These are phyloP conservation scores for Python bivittatus DNA, from an alignment of 2,113 vertebrate genomes.

Conservation along the genomic window DNA sequence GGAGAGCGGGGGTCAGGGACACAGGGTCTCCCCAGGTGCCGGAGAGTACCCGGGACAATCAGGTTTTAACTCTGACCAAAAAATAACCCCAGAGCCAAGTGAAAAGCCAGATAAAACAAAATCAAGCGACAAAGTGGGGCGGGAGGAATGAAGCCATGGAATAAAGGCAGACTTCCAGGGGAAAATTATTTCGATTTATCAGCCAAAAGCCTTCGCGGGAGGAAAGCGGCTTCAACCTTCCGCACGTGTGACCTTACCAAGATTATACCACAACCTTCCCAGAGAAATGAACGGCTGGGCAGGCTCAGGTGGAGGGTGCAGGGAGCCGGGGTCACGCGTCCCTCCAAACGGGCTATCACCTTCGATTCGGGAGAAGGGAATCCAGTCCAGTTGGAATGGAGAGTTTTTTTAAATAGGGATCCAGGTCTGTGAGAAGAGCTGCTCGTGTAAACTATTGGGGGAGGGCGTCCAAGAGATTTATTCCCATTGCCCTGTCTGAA, in stretches of 20 bases:
- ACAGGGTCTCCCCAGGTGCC: not conserved
- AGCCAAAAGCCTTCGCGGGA: not conserved
- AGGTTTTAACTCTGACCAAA: not conserved
- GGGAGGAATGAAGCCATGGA: not conserved
- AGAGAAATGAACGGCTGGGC: not conserved
- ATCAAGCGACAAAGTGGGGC: not conserved
- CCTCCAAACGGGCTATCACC: not conserved
- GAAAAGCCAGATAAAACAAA: not conserved
- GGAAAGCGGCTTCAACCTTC: not conserved
- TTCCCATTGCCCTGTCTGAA: not conserved
- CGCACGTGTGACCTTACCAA: not conserved
- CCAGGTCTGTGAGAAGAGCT: not conserved
- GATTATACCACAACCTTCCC: not conserved
- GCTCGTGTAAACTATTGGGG: not conserved
- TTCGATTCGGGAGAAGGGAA: not conserved
- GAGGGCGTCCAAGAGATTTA: not conserved
- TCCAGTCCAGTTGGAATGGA: not conserved
- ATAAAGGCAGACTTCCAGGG: not conserved
- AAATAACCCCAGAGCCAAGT: not conserved
- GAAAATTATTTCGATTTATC: not conserved
- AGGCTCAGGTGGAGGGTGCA: not conserved
- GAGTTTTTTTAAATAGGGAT: not conserved
- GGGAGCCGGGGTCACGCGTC: not conserved
- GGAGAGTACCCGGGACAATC: not conserved
- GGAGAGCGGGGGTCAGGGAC: not conserved